Base-by-base conservation (phyloP, 2,888 invertebrate species). In the Parasteatoda lunata region DNA sequence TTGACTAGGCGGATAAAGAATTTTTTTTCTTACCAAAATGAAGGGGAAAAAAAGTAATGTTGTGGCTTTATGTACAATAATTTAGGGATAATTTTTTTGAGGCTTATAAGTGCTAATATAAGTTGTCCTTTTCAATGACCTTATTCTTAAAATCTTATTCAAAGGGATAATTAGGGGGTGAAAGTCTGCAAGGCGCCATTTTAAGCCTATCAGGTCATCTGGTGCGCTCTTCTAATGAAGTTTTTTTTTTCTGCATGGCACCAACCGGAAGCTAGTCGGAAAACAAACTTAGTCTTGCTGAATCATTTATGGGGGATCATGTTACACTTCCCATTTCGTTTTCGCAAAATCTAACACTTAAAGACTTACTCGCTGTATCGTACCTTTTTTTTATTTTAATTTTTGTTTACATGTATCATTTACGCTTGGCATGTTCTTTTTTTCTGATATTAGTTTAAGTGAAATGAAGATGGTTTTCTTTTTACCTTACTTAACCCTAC, bases 151-250 rank as follows among this genome's bases (percentile, higher is more conserved):
- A 48, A 77, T 84, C 83, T 77, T 71, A 84, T 84, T 72, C 77
- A 84, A 71, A 77, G 47, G 72, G 71, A 84, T 84, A 77, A 84
- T 84, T 84, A 84, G 72, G 77, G 81, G 81, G n/a, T 82, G 73
- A 72, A 49, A 82, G 69, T n/a, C 75, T 30, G 15, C 66, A 73
- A 66, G 84, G 84, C 84, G 84, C 84, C 84, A 78, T 51, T 78
- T 30, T 65, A 68, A 52, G 73, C 68, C 84, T 84, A 84, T 78
- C 73, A 52, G 68, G 73, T 72, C 84, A 84, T 84, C 78, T 73
- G 78, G 72, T 66, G 13, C 68, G 68, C 13, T 7, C 75, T 52
- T 49, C 59, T 82, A 82, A 82, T 82, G 81, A 82, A 82, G 49
- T n/a, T 48, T 13, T 48, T 54, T 54, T 48, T 64, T 45, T n/a